These are phyloP conservation scores for Seriola dumerili DNA, from an alignment of 2,113 vertebrate species.

Conservation along the genomic window DNA sequence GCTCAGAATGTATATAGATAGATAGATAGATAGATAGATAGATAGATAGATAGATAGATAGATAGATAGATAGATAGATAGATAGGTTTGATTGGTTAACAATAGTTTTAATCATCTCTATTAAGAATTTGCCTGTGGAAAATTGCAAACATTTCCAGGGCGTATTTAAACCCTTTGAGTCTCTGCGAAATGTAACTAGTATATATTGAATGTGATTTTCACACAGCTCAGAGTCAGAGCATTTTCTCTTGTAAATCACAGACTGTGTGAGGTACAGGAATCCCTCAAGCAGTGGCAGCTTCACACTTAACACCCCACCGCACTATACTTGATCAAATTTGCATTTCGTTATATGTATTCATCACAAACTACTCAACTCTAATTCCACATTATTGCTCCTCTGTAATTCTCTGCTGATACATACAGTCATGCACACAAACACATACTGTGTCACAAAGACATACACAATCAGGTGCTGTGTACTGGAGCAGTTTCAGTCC, in stretches of 20 bases:
- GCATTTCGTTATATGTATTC: constrained; percentile 32
- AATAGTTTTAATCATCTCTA: no score
- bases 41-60: not conserved
- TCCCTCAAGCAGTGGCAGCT: constrained; percentile 39
- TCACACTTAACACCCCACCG: constrained; percentile 20
- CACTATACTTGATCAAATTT: constrained; percentile 40
- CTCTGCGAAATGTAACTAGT: not conserved
- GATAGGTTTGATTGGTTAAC: not conserved
- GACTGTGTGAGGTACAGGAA: constrained; percentile 30
- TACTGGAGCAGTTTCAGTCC: not conserved
- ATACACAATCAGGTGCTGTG: not conserved
- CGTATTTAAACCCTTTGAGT: no score
- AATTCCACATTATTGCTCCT: not conserved
- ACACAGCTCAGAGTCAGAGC: constrained; percentile 2
- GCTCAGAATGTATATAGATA: not conserved
- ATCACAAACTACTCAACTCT: constrained; percentile 54
- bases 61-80: no score
- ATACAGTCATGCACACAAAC: not conserved
- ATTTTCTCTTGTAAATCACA: constrained; percentile 22
- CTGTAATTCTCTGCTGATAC: not conserved
- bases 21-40: constrained; percentile 13
- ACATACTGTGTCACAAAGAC: not conserved
- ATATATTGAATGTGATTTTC: constrained; percentile 35
- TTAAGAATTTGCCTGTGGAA: not conserved
- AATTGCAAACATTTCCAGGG: constrained; percentile 4